Conservation (phyloP, 2,797 vertebrate genomes). For the Novumbra hubbsi region DNA sequence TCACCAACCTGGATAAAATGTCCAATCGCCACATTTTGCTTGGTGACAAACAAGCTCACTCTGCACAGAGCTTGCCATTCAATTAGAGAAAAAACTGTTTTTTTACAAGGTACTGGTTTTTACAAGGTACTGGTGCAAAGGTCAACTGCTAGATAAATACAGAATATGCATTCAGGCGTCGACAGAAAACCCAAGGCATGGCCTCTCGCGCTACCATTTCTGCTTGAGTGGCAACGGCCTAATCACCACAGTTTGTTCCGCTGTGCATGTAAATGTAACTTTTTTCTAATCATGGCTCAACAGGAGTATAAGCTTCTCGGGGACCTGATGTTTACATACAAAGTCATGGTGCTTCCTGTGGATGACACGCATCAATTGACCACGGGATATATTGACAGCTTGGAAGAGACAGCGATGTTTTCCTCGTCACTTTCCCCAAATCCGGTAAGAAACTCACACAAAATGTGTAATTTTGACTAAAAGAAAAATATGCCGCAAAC, state of each 20-base stretch:
- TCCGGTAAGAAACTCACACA: constrained; percentile 36
- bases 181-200: too few relatives aligned
- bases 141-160: too few relatives aligned
- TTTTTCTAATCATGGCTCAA: constrained; percentile 26
- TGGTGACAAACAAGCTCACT: too few relatives aligned
- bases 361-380: background rate
- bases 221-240: background rate
- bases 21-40: too few relatives aligned
- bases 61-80: too few relatives aligned
- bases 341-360: constrained; percentile 18
- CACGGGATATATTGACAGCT: constrained; percentile 29
- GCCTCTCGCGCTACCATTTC: too few relatives aligned
- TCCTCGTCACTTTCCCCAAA: constrained; percentile 47
- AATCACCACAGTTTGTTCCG: background rate
- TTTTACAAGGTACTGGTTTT: too few relatives aligned
- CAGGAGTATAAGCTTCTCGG: constrained; percentile 36
- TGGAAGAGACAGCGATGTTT: constrained; percentile 42
- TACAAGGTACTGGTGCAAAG: too few relatives aligned
- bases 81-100: too few relatives aligned
- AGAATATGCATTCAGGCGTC: too few relatives aligned
- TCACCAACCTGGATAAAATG: too few relatives aligned
- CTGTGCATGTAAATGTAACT: background rate
- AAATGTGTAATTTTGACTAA: background rate
- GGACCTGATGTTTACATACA: constrained; percentile 32
- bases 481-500: background rate